Evolutionary conservation across 1,140 invertebrate species (phyloP).

Genomic region (Nebria ingens): DNA sequence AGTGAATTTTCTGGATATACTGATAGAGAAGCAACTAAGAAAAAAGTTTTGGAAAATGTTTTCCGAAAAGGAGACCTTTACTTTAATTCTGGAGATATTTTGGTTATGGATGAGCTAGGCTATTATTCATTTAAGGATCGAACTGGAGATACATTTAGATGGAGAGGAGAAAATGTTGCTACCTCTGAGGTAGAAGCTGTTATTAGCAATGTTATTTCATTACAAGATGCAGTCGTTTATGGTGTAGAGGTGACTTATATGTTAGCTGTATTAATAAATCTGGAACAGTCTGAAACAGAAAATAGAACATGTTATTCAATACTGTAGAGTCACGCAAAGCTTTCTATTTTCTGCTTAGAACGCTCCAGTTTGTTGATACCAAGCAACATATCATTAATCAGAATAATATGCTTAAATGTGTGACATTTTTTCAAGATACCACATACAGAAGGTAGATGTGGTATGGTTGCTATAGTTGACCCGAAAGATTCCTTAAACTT

Average conservation of each 20-base stretch:
- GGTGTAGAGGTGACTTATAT: conserved; percentile 67
- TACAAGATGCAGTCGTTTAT: conserved; percentile 68
- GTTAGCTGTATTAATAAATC: background rate
- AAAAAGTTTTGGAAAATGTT: conserved; percentile 84
- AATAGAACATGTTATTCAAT: too few species aligned
- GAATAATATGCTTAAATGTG: too few species aligned
- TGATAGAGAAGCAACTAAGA: conserved; percentile 77
- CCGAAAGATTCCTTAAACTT: conserved; percentile 55
- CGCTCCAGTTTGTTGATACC: too few species aligned
- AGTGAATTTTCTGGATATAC: conserved; percentile 74
- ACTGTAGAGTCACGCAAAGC: too few species aligned
- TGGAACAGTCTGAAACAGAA: too few species aligned
- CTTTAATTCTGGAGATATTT: conserved; percentile 89
- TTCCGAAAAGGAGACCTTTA: conserved; percentile 75
- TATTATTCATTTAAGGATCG: conserved; percentile 94
- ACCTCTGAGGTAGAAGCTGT: conserved; percentile 93
- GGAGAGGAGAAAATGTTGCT: conserved; percentile 93
- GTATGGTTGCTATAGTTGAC: conserved; percentile 91
- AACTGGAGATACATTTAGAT: conserved; percentile 92
- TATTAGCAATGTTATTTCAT: conserved; percentile 67
- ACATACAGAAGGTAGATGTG: conserved; percentile 81
- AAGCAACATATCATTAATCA: too few species aligned
- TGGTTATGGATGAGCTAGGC: conserved; percentile 82
- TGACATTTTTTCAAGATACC: conserved; percentile 48
- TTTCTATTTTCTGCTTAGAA: too few species aligned